Evolutionary conservation across 2,113 vertebrate genomes (phyloP).

Genomic region (Colinus virginianus): DNA sequence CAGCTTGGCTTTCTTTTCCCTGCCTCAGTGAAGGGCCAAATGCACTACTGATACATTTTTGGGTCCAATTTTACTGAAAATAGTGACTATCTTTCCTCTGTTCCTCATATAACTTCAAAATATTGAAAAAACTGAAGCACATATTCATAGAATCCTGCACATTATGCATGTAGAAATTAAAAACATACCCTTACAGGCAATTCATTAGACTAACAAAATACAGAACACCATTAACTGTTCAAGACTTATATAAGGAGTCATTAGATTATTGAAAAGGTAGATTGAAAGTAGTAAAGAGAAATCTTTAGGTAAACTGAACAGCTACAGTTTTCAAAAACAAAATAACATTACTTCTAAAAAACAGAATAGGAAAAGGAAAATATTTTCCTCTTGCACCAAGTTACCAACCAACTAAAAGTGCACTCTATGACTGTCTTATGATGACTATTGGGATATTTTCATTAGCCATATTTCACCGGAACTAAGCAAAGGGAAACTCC

Average conservation of each 20-base stretch:
- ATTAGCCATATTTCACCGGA: not conserved
- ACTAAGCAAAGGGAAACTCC: not conserved
- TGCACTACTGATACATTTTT: too few relatives aligned
- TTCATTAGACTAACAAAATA: not conserved
- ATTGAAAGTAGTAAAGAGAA: not conserved
- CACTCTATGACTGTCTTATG: not conserved
- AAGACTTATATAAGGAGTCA: not conserved
- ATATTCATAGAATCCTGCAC: not conserved
- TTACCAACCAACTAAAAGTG: not conserved
- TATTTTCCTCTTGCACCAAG: not conserved
- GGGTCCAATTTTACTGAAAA: not conserved
- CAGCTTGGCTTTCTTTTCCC: not conserved
- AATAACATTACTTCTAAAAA: not conserved
- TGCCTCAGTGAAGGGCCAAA: not conserved
- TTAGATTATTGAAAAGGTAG: not conserved
- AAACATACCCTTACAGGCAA: not conserved
- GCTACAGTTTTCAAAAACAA: not conserved
- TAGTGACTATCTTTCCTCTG: not conserved
- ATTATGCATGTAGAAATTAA: not conserved
- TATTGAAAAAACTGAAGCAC: rapidly evolving
- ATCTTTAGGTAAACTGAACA: not conserved
- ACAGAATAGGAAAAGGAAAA: not conserved
- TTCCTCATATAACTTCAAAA: rapidly evolving
- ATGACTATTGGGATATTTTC: slow-evolving; percentile 6
- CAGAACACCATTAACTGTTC: not conserved